These are phyloP conservation scores for Megaceryle torquata DNA, from an alignment of 2,113 vertebrate species.

Conservation along the genomic window DNA sequence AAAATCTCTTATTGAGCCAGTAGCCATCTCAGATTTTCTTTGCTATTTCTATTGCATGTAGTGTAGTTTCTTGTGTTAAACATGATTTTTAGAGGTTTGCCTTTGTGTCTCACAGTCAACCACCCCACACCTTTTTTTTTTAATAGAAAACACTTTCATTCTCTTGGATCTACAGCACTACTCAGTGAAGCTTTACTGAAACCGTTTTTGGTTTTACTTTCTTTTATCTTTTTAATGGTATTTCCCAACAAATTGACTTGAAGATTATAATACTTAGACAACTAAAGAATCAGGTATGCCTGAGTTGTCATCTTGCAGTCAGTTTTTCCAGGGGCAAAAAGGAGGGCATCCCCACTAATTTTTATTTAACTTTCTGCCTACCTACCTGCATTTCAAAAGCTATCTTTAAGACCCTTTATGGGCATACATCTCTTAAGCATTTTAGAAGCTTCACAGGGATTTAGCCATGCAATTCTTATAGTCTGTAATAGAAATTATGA, in stretches of 20 bases:
- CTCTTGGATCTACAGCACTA: background rate
- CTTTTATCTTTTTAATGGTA: slow-evolving; percentile 25
- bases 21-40: background rate
- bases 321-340: slow-evolving; percentile 18
- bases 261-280: slow-evolving; percentile 37
- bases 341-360: background rate
- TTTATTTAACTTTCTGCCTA: slow-evolving; percentile 33
- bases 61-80: background rate
- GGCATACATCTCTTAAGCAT: background rate
- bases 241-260: slow-evolving; percentile 16
- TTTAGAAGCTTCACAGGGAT: slow-evolving; percentile 22
- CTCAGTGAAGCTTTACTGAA: background rate
- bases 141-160: background rate
- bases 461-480: background rate
- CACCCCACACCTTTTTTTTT: background rate
- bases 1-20: background rate
- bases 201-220: slow-evolving; percentile 9
- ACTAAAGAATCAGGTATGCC: background rate
- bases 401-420: background rate
- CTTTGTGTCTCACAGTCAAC: background rate
- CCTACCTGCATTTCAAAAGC: slow-evolving; percentile 2
- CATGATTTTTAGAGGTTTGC: background rate
- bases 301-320: slow-evolving; percentile 21
- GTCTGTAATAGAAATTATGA: slow-evolving; percentile 8
- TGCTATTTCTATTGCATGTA: background rate